Evolutionary conservation across 1,140 invertebrate genomes (phyloP).

Genomic region (Phthorimaea operculella): DNA sequence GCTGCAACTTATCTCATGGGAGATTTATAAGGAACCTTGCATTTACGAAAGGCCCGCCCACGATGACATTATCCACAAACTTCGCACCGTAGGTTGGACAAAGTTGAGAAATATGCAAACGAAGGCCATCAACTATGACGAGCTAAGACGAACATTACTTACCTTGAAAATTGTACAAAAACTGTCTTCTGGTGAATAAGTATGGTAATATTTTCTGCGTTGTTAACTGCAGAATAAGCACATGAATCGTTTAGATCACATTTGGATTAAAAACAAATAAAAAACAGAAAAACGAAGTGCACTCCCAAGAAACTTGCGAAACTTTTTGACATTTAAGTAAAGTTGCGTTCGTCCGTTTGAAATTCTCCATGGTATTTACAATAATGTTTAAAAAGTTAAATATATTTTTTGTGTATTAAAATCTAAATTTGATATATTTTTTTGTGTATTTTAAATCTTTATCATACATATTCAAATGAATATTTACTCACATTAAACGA

Average conservation of each 20-base stretch:
- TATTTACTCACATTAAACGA: no score
- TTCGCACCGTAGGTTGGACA: slow-evolving; percentile 29
- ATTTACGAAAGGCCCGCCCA: slow-evolving; percentile 36
- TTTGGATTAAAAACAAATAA: neutral
- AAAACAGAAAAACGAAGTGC: neutral
- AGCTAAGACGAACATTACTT: slow-evolving; percentile 4
- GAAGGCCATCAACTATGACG: slow-evolving; percentile 34
- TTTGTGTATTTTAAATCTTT: no score
- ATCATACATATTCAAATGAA: no score
- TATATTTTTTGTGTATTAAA: no score
- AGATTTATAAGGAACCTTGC: slow-evolving; percentile 18
- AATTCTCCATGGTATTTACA: no score
- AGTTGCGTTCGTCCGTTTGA: neutral
- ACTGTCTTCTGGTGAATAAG: neutral
- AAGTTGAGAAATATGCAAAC: slow-evolving; percentile 43
- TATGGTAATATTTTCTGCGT: neutral
- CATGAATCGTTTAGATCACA: neutral
- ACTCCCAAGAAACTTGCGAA: slow-evolving; percentile 2
- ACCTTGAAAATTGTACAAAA: neutral
- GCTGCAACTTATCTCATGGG: neutral
- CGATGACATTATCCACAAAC: slow-evolving; percentile 39
- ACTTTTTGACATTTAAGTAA: slow-evolving; percentile 6
- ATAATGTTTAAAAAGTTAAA: no score
- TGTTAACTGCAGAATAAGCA: neutral
- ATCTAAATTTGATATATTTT: no score